phyloP scores from a whole-genome alignment of 2,888 invertebrate species.

The Mechanitis messenoides region DNA sequence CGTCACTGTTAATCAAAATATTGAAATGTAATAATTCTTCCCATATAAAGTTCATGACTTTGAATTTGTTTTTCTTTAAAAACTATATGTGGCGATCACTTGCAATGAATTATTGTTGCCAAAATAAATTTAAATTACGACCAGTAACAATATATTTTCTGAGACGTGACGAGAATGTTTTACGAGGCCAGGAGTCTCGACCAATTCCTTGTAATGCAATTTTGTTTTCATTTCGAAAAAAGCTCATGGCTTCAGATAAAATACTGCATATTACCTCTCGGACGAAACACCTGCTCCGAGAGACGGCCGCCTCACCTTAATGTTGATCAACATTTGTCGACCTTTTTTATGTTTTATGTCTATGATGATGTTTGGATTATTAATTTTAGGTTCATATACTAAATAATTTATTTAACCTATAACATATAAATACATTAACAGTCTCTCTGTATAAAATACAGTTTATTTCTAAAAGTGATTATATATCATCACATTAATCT shows the following conservation, averaged over 20 bases:
- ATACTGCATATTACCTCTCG: slow-evolving; percentile 16
- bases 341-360: not conserved
- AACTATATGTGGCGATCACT: not conserved
- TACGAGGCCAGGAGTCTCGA: slow-evolving; percentile 16
- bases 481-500: too few relatives aligned
- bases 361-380: too few relatives aligned
- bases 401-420: too few relatives aligned
- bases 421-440: too few relatives aligned
- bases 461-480: too few relatives aligned
- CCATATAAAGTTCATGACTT: too few relatives aligned
- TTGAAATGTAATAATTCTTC: too few relatives aligned
- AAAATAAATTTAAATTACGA: slow-evolving; percentile 17
- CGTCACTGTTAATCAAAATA: too few relatives aligned
- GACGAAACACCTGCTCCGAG: slow-evolving; percentile 1
- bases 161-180: slow-evolving; percentile 22
- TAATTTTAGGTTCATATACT: too few relatives aligned
- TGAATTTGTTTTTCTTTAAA: too few relatives aligned
- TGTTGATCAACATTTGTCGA: not conserved
- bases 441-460: too few relatives aligned
- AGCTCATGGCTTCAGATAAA: slow-evolving; percentile 12
- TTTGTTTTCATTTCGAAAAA: slow-evolving; percentile 9
- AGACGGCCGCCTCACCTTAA: not conserved
- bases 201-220: slow-evolving; percentile 16
- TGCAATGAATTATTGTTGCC: slow-evolving; percentile 17
- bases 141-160: slow-evolving; percentile 16